These are phyloP conservation scores for Micrasema minimum DNA, from an alignment of 1,140 invertebrate genomes.

Conservation along the genomic window DNA sequence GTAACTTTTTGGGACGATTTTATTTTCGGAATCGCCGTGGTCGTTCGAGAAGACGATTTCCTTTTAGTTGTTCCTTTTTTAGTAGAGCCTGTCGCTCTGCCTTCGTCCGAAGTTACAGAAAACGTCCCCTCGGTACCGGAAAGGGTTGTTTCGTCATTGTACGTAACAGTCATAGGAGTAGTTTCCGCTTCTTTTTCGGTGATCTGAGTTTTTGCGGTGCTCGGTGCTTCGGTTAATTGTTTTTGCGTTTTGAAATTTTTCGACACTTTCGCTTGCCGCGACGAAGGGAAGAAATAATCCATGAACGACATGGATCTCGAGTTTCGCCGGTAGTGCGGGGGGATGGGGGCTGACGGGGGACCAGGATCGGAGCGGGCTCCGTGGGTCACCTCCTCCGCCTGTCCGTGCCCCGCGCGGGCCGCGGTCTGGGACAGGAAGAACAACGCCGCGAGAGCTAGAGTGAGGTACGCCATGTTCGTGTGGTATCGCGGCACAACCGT, in stretches of 20 bases:
- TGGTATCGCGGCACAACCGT: conserved; percentile 46
- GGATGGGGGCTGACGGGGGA: conserved; percentile 19
- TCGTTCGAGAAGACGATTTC: conserved; percentile 38
- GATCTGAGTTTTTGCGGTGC: conserved; percentile 47
- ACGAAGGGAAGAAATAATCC: conserved; percentile 66
- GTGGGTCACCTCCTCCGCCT: conserved; percentile 41
- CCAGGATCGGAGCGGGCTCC: not conserved
- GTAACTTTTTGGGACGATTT: conserved; percentile 36
- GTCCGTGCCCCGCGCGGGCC: conserved; percentile 47
- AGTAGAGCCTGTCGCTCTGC: conserved; percentile 62
- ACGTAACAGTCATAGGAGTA: conserved; percentile 53
- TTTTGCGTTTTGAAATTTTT: conserved; percentile 55
- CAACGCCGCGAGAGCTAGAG: conserved; percentile 56
- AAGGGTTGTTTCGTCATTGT: conserved; percentile 7
- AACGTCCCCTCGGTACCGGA: not conserved
- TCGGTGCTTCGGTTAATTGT: conserved; percentile 44
- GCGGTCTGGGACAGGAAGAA: conserved; percentile 52
- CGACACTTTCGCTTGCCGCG: conserved; percentile 64
- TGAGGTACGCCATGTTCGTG: conserved; percentile 57
- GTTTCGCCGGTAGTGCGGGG: conserved; percentile 56
- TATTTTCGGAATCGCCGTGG: conserved; percentile 57
- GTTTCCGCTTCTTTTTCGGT: conserved; percentile 54
- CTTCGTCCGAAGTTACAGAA: conserved; percentile 57
- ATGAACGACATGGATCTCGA: conserved; percentile 64
- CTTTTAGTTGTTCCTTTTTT: conserved; percentile 47